Evolutionary conservation across 2,888 invertebrate species (phyloP).

Genomic region (Urechis unicinctus): DNA sequence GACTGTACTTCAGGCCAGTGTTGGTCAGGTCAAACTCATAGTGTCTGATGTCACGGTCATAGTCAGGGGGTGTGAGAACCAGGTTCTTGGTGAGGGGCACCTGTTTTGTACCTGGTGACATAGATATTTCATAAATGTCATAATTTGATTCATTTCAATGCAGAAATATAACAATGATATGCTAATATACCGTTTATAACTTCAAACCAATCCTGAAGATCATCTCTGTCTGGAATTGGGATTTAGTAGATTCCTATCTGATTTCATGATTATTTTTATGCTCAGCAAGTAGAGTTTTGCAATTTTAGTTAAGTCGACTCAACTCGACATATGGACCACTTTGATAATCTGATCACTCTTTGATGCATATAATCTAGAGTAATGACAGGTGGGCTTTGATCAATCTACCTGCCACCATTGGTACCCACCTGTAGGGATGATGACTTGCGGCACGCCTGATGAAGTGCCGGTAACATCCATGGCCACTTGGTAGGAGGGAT

Average conservation of each 20-base stretch:
- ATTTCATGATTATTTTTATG: no score
- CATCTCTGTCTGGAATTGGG: no score
- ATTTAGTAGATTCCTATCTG: not conserved
- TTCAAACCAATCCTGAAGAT: no score
- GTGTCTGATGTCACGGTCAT: constrained; percentile 23
- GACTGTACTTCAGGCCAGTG: constrained; percentile 17
- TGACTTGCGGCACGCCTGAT: constrained; percentile 10
- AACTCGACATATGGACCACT: no score
- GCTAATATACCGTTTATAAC: no score
- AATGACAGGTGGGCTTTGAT: no score
- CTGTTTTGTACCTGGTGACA: constrained; percentile 14
- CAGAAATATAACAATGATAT: no score
- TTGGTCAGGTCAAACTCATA: constrained; percentile 21
- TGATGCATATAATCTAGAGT: not conserved
- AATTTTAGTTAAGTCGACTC: no score
- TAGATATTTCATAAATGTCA: not conserved
- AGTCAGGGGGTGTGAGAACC: constrained; percentile 21
- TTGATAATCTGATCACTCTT: no score
- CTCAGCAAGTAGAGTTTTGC: no score
- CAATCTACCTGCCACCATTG: no score
- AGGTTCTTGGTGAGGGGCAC: constrained; percentile 20
- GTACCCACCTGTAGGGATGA: constrained; percentile 14
- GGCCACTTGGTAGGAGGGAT: constrained; percentile 15
- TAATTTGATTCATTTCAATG: not conserved
- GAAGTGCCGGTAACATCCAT: constrained; percentile 9